Conservation (phyloP, 2,888 invertebrate genomes). For the Clistopyga incitator region DNA sequence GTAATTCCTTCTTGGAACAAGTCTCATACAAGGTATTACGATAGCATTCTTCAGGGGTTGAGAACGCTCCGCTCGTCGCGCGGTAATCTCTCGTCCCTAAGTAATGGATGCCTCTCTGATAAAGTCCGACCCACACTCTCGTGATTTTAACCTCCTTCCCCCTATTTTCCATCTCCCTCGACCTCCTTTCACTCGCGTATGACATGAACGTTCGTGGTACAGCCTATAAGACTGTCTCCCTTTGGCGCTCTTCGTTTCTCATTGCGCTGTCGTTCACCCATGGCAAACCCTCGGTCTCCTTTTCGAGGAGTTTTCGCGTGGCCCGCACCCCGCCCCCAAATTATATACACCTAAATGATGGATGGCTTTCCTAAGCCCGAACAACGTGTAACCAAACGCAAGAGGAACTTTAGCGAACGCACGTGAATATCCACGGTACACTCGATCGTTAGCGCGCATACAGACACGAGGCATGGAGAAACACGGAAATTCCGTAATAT, state of each 20-base stretch:
- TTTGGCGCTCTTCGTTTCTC: slow-evolving; percentile 3
- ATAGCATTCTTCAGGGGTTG: slow-evolving; percentile 45
- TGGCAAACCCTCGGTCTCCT: slow-evolving; percentile 41
- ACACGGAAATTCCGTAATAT: slow-evolving; percentile 15
- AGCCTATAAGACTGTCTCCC: slow-evolving; percentile 22
- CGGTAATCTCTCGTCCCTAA: slow-evolving; percentile 78
- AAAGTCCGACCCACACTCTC: slow-evolving; percentile 72
- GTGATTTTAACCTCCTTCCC: slow-evolving; percentile 34
- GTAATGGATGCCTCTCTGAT: slow-evolving; percentile 79
- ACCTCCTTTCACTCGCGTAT: slow-evolving; percentile 23
- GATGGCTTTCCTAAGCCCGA: slow-evolving; percentile 70
- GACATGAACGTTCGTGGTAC: slow-evolving; percentile 11
- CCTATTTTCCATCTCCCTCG: slow-evolving; percentile 18
- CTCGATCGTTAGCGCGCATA: slow-evolving; percentile 22
- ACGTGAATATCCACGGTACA: slow-evolving; percentile 6
- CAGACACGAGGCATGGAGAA: slow-evolving; percentile 6
- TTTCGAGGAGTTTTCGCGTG: slow-evolving; percentile 68
- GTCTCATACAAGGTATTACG: slow-evolving; percentile 49
- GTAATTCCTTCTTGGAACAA: slow-evolving; percentile 58
- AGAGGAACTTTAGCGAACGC: slow-evolving; percentile 25
- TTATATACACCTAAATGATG: slow-evolving; percentile 79
- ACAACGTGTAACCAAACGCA: slow-evolving; percentile 46
- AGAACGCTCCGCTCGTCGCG: slow-evolving; percentile 62
- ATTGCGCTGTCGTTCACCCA: neutral
- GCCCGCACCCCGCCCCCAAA: slow-evolving; percentile 70